These are phyloP conservation scores for Poeciliopsis prolifica DNA, from an alignment of 2,113 vertebrate genomes.

Conservation along the genomic window DNA sequence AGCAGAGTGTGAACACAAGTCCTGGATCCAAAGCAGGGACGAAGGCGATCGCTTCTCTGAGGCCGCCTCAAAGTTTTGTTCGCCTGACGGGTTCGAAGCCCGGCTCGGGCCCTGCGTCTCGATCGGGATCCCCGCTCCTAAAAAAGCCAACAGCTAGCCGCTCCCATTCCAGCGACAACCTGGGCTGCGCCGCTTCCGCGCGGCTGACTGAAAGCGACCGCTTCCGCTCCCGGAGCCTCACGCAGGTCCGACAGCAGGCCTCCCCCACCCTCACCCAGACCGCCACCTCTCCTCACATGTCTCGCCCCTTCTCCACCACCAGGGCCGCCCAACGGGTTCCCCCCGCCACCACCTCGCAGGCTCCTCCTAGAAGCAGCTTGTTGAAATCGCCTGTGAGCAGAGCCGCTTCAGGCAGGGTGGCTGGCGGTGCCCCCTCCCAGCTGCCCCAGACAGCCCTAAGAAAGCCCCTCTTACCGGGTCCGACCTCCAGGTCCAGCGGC, in stretches of 20 bases:
- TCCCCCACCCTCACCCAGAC: slow-evolving; percentile 62
- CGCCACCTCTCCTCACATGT: slow-evolving; percentile 58
- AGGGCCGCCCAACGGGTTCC: slow-evolving; percentile 63
- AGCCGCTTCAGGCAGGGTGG: neutral
- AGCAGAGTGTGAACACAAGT: slow-evolving; percentile 6
- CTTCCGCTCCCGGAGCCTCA: slow-evolving; percentile 91
- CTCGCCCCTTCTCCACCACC: slow-evolving; percentile 86
- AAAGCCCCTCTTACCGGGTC: slow-evolving; percentile 82
- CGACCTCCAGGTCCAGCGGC: slow-evolving; percentile 72
- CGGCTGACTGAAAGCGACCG: slow-evolving; percentile 81
- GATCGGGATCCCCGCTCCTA: slow-evolving; percentile 57
- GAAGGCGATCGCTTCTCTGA: neutral
- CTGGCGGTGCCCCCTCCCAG: neutral
- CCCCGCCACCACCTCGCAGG: slow-evolving; percentile 47
- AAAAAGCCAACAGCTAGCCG: slow-evolving; percentile 81
- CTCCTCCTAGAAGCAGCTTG: slow-evolving; percentile 24
- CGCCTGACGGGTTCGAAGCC: slow-evolving; percentile 63
- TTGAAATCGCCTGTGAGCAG: slow-evolving; percentile 28
- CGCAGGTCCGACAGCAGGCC: slow-evolving; percentile 85
- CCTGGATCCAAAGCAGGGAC: slow-evolving; percentile 18
- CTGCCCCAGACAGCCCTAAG: slow-evolving; percentile 73
- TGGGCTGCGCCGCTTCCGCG: slow-evolving; percentile 47
- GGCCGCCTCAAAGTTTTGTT: slow-evolving; percentile 15
- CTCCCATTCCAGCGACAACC: slow-evolving; percentile 84
- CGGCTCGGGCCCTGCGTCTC: slow-evolving; percentile 69